A percentile compares a stretch with the other conserved stretches of the same genome.
Conservation (phyloP, 2,113 vertebrate species). For the Cyphomyrus plagiostoma region DNA sequence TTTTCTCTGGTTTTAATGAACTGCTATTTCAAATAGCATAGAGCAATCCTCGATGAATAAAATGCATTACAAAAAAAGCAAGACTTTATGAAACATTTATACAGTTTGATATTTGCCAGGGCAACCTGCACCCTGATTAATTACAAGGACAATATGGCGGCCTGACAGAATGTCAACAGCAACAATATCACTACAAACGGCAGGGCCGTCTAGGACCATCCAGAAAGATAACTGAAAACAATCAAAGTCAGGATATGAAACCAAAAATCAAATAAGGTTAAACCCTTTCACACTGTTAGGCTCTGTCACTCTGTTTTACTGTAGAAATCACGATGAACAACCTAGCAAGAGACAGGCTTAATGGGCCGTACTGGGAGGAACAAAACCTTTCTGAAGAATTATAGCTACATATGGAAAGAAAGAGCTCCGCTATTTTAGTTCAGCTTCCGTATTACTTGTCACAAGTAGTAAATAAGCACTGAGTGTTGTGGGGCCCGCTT, state of each 20-base stretch:
- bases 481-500: conserved; percentile 51
- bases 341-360: background rate
- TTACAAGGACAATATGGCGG: background rate
- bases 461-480: conserved; percentile 61
- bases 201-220: background rate
- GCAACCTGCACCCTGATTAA: background rate
- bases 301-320: background rate
- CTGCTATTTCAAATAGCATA: background rate
- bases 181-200: background rate
- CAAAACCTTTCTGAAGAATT: conserved; percentile 41
- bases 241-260: background rate
- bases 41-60: background rate
- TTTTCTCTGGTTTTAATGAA: background rate
- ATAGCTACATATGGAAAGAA: conserved; percentile 37
- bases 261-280: background rate
- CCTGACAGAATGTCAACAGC: background rate
- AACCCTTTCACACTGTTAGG: background rate
- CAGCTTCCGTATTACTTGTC: conserved; percentile 41
- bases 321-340: background rate
- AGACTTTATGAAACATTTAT: background rate
- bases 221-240: background rate
- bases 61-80: background rate
- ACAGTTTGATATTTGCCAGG: background rate
- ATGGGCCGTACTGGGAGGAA: conserved; percentile 5
- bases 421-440: conserved; percentile 40